phyloP scores from a whole-genome alignment of 2,797 vertebrate species.

The Centroberyx gerrardi region DNA sequence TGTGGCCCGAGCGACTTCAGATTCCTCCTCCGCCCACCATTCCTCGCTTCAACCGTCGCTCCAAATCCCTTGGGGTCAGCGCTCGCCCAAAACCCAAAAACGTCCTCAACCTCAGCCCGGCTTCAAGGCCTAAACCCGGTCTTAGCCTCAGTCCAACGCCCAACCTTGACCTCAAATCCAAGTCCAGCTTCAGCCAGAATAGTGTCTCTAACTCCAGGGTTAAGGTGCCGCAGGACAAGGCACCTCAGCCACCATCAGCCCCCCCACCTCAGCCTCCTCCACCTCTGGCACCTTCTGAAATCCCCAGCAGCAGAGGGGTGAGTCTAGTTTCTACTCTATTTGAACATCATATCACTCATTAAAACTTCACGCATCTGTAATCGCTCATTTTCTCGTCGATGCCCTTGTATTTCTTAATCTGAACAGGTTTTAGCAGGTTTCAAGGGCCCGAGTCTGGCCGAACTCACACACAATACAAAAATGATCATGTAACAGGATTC shows the following conservation, averaged over 20 bases:
- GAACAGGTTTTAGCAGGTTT: no score
- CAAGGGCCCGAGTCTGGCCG: no score
- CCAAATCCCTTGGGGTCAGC: neutral
- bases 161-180: neutral
- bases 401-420: no score
- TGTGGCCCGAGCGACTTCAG: neutral
- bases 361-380: no score
- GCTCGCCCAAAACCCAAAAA: constrained; percentile 3
- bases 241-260: neutral
- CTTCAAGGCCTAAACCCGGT: fast-evolving
- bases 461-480: no score
- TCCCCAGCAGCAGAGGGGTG: constrained; percentile 51
- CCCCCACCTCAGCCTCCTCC: neutral
- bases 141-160: neutral
- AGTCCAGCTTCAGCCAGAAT: neutral
- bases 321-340: constrained; percentile 6
- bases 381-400: no score
- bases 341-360: no score
- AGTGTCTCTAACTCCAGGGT: neutral
- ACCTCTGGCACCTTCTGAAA: neutral
- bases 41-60: constrained; percentile 27
- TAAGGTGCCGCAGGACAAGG: neutral
- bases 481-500: no score
- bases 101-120: constrained; percentile 28
- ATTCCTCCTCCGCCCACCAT: neutral